phyloP scores from a whole-genome alignment of 1,140 invertebrate species.

The Pachypeltis micranthus region DNA sequence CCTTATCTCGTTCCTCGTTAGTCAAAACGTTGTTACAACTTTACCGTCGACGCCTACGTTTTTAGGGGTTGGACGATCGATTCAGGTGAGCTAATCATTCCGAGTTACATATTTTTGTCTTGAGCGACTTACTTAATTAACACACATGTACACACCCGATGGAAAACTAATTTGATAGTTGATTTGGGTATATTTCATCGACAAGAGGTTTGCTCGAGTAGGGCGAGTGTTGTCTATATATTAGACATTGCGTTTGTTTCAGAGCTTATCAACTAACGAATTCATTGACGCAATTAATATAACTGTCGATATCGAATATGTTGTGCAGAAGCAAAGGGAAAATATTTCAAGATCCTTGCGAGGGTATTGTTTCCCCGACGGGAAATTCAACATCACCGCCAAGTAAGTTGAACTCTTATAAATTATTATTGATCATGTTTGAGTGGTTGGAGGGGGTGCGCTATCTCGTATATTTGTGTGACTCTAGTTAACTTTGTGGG shows the following conservation, averaged over 20 bases:
- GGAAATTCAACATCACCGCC: not conserved
- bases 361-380: not conserved
- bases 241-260: no score
- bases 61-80: constrained; percentile 8
- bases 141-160: no score
- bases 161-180: no score
- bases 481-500: no score
- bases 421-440: no score
- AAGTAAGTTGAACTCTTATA: no score
- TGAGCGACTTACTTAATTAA: no score
- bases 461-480: no score
- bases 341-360: not conserved
- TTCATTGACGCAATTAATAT: constrained; percentile 11
- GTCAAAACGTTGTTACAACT: constrained; percentile 12
- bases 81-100: constrained; percentile 6
- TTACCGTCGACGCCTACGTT: constrained; percentile 7
- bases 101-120: not conserved
- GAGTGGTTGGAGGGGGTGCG: no score
- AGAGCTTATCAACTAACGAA: constrained; percentile 16
- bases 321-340: constrained; percentile 4
- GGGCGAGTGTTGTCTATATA: no score
- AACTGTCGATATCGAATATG: constrained; percentile 16
- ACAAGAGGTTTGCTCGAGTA: no score
- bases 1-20: constrained; percentile 13
- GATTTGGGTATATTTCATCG: no score